These are phyloP conservation scores for Lepus timidus DNA, from an alignment of 2,113 vertebrate species.

Conservation along the genomic window DNA sequence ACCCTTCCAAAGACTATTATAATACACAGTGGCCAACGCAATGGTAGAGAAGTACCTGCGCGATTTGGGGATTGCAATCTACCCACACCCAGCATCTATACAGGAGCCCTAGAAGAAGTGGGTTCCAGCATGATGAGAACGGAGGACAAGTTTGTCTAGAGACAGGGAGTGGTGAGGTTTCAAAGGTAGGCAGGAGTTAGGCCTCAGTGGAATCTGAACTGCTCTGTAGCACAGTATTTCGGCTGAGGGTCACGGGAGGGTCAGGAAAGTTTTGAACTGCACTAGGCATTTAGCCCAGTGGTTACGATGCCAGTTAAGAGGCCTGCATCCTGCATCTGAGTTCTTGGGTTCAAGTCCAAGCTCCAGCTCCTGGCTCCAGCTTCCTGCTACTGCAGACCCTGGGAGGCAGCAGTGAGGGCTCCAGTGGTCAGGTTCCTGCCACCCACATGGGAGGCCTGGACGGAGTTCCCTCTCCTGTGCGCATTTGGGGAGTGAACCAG, in stretches of 20 bases:
- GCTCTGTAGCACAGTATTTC: neutral
- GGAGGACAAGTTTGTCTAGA: neutral
- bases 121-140: neutral
- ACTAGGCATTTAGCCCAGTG: too few relatives aligned
- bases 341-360: too few relatives aligned
- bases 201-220: neutral
- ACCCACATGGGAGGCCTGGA: too few relatives aligned
- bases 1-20: neutral
- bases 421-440: too few relatives aligned
- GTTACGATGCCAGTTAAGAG: neutral
- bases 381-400: too few relatives aligned
- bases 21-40: neutral
- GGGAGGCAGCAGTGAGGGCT: too few relatives aligned
- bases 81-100: neutral
- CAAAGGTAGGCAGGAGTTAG: neutral
- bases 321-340: too few relatives aligned
- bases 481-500: too few relatives aligned
- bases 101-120: neutral
- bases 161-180: too few relatives aligned
- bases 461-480: too few relatives aligned
- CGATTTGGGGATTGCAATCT: neutral
- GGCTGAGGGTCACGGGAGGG: neutral
- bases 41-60: neutral
- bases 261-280: too few relatives aligned
- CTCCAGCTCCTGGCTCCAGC: too few relatives aligned